Conservation (phyloP, 1,140 invertebrate species). For the Caenorhabditis briggsae region DNA sequence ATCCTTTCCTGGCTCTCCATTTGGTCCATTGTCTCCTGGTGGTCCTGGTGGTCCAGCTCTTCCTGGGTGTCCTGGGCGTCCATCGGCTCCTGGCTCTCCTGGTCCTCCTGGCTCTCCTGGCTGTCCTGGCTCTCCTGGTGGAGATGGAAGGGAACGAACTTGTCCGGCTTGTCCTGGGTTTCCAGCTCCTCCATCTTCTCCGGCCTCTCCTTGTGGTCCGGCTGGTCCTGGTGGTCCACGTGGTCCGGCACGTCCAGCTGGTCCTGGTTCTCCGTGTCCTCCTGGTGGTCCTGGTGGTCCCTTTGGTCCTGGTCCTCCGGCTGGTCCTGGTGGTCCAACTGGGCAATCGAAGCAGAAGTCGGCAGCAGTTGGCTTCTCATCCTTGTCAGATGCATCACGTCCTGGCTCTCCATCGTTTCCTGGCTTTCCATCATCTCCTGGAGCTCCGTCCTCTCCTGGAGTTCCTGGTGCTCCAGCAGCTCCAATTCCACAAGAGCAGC, state of each 20-base stretch:
- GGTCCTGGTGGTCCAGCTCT: slow-evolving; percentile 62
- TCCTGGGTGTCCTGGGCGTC: slow-evolving; percentile 56
- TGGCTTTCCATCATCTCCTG: slow-evolving; percentile 64
- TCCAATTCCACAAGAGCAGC: slow-evolving; percentile 67
- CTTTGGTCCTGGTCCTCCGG: slow-evolving; percentile 62
- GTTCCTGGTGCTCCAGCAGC: slow-evolving; percentile 64
- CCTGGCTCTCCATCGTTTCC: slow-evolving; percentile 64
- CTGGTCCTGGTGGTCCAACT: slow-evolving; percentile 53
- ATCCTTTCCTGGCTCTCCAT: slow-evolving; percentile 62
- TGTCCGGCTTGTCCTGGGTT: slow-evolving; percentile 62
- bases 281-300: slow-evolving; percentile 63
- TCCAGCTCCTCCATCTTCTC: slow-evolving; percentile 59
- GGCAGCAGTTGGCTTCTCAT: slow-evolving; percentile 60
- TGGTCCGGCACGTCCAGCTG: slow-evolving; percentile 60
- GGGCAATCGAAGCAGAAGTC: slow-evolving; percentile 69
- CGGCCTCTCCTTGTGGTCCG: slow-evolving; percentile 64
- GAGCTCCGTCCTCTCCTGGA: slow-evolving; percentile 64
- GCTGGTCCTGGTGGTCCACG: slow-evolving; percentile 61
- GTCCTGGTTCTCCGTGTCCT: slow-evolving; percentile 59
- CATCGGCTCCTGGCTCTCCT: slow-evolving; percentile 61
- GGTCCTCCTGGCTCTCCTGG: slow-evolving; percentile 61
- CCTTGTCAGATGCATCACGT: slow-evolving; percentile 57
- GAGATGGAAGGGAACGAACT: slow-evolving; percentile 37
- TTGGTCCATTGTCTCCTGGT: slow-evolving; percentile 60
- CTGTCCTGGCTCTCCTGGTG: slow-evolving; percentile 57